Base-by-base conservation (phyloP, 2,797 vertebrate species). In the Macroramphosus scolopax region DNA sequence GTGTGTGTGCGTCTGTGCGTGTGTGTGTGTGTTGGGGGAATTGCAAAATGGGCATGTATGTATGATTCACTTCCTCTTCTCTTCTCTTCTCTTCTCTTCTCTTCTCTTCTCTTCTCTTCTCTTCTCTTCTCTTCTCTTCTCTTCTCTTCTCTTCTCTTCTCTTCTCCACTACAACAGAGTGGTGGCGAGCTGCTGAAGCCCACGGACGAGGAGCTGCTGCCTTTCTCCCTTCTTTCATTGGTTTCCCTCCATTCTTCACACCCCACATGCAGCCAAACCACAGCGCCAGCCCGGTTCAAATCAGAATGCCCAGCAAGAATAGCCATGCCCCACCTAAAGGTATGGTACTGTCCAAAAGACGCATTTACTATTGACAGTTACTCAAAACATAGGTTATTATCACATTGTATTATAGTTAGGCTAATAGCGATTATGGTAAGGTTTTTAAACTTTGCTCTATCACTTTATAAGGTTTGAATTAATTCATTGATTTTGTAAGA, bases 171-270 rank as follows among this genome's bases (percentile, higher is more conserved):
- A 67, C 39, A 70, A 55, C 89, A 94, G 96, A 98, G 84, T 98
- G 96, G 96, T 98, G 96, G 96, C 88, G 95, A 83, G 83, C 92
- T 50, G 81, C 91, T 12, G 96, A 98, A 69, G 77, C 89, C 1
- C 96, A 95, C 39, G 86, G 93, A 54, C 92, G 92, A 53, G 84
- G 91, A 3, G 89, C 91, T 36, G 80, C 95, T 53, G 81, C 94
- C 76, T 98, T 97, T 81, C 96, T 97, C 72, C 92, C 94, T 12
- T 94, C 93, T 0, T 91, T 98, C 64, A 86, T 98, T 45, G 82
- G 96, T 78, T 92, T 98, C 66, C 93, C 96, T 56, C 92, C 94
- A 1, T 83, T 98, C 66, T 98, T 96, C 78, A 88, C 91, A 61
- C 84, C 94, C 76, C 89, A 94, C 48, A 83, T 92, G 51, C 95